Conservation (phyloP, 2,888 invertebrate species). For the Odontocerum albicorne region DNA sequence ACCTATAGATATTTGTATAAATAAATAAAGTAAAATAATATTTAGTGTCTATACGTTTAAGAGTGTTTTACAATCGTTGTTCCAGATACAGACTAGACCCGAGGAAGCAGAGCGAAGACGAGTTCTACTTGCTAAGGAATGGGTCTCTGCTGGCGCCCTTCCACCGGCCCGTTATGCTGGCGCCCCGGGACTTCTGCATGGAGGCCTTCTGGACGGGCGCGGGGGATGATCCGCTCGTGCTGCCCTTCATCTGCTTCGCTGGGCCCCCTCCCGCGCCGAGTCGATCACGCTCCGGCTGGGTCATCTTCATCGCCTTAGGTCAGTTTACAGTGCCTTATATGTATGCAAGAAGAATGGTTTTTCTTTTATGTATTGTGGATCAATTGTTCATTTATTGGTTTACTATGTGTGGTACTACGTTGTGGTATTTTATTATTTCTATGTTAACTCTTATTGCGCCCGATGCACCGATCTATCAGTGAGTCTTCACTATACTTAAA, state of each 20-base stretch:
- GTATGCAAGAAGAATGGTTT: no score
- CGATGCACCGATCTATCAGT: no score
- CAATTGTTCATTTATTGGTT: no score
- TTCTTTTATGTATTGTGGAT: no score
- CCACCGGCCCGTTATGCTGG: conserved; percentile 50
- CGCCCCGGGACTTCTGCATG: conserved; percentile 61
- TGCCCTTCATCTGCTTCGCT: conserved; percentile 59
- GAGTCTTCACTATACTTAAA: no score
- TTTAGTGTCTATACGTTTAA: no score
- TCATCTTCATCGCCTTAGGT: conserved; percentile 53
- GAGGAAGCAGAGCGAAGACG: conserved; percentile 48
- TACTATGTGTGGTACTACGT: no score
- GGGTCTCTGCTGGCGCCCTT: conserved; percentile 61
- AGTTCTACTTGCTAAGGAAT: conserved; percentile 59
- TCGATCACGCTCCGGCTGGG: conserved; percentile 45
- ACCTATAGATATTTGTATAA: no score
- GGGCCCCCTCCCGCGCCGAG: conserved; percentile 44
- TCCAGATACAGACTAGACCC: conserved; percentile 61
- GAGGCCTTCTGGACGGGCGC: conserved; percentile 54
- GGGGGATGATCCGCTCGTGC: conserved; percentile 49
- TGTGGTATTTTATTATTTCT: no score
- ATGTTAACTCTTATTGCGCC: no score
- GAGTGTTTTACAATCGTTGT: no score
- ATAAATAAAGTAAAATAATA: no score
- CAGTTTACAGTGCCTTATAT: conserved; percentile 32